These are phyloP conservation scores for Sterrhoptilus dennistouni DNA, from an alignment of 2,113 vertebrate genomes.

Conservation along the genomic window DNA sequence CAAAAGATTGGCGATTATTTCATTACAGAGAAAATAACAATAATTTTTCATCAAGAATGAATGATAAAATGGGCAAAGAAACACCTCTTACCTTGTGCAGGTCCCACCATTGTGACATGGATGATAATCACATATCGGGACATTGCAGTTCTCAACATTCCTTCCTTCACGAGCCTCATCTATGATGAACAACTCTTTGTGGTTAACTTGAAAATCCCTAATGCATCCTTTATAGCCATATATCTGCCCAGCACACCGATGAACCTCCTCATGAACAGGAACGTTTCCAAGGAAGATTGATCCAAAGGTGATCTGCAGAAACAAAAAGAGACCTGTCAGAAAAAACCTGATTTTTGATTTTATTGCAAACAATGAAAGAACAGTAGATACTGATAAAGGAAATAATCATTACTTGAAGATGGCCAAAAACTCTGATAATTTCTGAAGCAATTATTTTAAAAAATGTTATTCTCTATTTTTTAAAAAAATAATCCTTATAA, in stretches of 20 bases:
- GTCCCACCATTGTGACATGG: slow-evolving; percentile 84
- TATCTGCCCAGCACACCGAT: slow-evolving; percentile 45
- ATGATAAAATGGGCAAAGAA: background rate
- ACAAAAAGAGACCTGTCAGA: background rate
- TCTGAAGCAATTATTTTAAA: accelerated
- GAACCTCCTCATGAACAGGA: slow-evolving; percentile 70
- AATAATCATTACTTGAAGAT: background rate
- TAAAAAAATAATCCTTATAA: background rate
- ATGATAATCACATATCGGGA: slow-evolving; percentile 74
- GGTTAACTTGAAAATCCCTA: slow-evolving; percentile 81
- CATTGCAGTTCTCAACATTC: slow-evolving; percentile 83
- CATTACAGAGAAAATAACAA: background rate
- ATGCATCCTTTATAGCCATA: slow-evolving; percentile 80
- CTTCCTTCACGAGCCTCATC: slow-evolving; percentile 75
- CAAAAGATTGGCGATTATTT: background rate
- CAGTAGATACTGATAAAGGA: background rate
- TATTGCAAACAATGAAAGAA: background rate
- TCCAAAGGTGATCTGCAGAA: slow-evolving; percentile 77
- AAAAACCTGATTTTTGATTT: background rate
- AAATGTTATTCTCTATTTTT: background rate
- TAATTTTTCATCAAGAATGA: background rate
- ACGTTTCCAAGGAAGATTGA: slow-evolving; percentile 81
- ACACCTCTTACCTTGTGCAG: slow-evolving; percentile 77
- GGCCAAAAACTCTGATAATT: background rate
- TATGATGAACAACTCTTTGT: slow-evolving; percentile 76